Conservation (phyloP, 1,140 invertebrate genomes). For the Cyclargus thomasi region DNA sequence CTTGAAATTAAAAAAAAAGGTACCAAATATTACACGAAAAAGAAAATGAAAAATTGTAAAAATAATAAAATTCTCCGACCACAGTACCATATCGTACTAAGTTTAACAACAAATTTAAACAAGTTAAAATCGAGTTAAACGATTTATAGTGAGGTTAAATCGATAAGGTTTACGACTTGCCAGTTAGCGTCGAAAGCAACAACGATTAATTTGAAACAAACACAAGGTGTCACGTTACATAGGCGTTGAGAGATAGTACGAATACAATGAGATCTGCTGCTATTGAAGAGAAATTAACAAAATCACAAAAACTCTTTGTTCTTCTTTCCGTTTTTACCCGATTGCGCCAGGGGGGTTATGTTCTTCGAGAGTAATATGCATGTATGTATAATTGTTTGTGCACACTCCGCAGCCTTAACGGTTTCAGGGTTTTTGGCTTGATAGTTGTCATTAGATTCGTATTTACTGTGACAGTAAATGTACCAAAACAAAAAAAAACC, state of each 20-base stretch:
- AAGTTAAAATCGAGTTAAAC: not conserved
- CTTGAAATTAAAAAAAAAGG: no score
- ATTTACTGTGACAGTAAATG: no score
- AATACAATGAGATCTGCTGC: not conserved
- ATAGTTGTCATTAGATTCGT: no score
- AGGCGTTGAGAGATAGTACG: not conserved
- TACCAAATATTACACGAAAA: no score
- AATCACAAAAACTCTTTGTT: no score
- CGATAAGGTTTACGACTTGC: not conserved
- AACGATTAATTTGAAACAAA: not conserved
- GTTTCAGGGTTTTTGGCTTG: no score
- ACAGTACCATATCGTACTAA: not conserved
- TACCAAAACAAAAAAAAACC: no score
- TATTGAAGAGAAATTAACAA: not conserved
- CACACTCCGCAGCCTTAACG: no score
- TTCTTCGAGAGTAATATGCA: no score
- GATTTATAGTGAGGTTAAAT: constrained; percentile 1
- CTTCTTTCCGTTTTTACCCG: no score
- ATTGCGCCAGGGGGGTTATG: no score
- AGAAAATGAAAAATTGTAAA: not conserved
- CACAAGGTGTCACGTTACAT: not conserved
- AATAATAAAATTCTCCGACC: not conserved
- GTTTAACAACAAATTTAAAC: not conserved
- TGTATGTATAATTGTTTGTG: no score
- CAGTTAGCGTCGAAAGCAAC: not conserved